Percentiles rank a stretch among this genome's conserved stretches.
Evolutionary conservation across 2,113 vertebrate species (phyloP).

Genomic region (Lipotes vexillifer): DNA sequence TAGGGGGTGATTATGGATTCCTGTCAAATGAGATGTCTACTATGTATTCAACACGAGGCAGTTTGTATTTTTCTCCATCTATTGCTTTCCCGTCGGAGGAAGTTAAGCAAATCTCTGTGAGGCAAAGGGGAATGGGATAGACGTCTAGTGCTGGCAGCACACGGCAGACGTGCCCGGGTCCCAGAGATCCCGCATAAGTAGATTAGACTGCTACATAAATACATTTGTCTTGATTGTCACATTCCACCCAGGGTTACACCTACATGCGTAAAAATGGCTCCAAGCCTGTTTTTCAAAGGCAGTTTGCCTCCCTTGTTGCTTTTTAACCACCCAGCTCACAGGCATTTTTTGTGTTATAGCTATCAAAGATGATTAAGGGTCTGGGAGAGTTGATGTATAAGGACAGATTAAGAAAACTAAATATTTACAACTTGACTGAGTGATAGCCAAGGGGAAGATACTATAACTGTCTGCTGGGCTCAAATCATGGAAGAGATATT

Average conservation of each 20-base stretch:
- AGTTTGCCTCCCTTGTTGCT: conserved; percentile 25
- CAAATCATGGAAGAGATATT: background rate
- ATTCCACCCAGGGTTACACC: conserved; percentile 41
- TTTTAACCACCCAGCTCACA: conserved; percentile 19
- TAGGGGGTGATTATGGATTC: conserved; percentile 58
- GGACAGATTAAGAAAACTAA: conserved; percentile 47
- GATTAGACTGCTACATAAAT: conserved; percentile 43
- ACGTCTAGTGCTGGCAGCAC: background rate
- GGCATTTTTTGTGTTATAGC: background rate
- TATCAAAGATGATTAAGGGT: conserved; percentile 11
- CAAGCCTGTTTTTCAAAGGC: background rate
- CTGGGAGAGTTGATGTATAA: conserved; percentile 38
- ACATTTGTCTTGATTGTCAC: conserved; percentile 33
- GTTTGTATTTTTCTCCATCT: conserved; percentile 46
- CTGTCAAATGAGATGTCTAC: conserved; percentile 65
- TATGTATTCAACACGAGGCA: conserved; percentile 43
- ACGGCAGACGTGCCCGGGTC: background rate
- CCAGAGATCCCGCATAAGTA: background rate
- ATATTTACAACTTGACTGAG: background rate
- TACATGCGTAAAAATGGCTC: conserved; percentile 25
- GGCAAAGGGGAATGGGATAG: background rate
- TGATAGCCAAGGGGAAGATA: conserved; percentile 1
- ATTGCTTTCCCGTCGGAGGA: background rate
- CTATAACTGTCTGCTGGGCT: background rate
- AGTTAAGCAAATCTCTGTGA: conserved; percentile 38